Evolutionary conservation across 2,113 vertebrate species (phyloP).

Genomic region (Aegithalos caudatus): DNA sequence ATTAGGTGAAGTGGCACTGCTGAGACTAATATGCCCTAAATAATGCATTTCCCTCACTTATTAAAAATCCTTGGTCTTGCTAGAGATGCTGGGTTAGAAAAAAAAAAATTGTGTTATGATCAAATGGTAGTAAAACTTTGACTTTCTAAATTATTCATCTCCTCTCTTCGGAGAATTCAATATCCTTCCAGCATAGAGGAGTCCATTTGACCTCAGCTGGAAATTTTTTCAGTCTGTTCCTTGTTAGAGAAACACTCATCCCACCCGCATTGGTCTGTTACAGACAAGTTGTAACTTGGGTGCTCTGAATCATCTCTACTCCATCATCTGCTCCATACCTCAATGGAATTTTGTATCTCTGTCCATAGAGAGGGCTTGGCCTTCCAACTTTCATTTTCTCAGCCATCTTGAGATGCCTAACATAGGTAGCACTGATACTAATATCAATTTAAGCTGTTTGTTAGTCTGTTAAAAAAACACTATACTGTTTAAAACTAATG

Average conservation of each 20-base stretch:
- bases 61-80: not conserved
- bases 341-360: not conserved
- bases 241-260: not conserved
- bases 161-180: not conserved
- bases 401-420: not conserved
- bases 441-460: not conserved
- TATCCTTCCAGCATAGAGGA: not conserved
- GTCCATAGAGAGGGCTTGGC: not conserved
- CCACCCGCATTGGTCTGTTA: not conserved
- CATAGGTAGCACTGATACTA: no score
- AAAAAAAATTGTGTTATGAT: not conserved
- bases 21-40: not conserved
- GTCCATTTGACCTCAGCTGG: not conserved
- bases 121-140: not conserved
- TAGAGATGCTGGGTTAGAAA: not conserved
- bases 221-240: not conserved
- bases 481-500: not conserved
- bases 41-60: not conserved
- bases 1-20: not conserved
- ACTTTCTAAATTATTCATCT: not conserved
- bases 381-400: not conserved
- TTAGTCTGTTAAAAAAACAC: not conserved
- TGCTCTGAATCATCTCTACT: not conserved
- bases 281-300: not conserved
- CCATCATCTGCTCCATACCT: not conserved